A percentile compares a stretch with the other conserved stretches of the same genome.
Conservation (phyloP, 2,113 vertebrate species). For the Gopherus flavomarginatus region DNA sequence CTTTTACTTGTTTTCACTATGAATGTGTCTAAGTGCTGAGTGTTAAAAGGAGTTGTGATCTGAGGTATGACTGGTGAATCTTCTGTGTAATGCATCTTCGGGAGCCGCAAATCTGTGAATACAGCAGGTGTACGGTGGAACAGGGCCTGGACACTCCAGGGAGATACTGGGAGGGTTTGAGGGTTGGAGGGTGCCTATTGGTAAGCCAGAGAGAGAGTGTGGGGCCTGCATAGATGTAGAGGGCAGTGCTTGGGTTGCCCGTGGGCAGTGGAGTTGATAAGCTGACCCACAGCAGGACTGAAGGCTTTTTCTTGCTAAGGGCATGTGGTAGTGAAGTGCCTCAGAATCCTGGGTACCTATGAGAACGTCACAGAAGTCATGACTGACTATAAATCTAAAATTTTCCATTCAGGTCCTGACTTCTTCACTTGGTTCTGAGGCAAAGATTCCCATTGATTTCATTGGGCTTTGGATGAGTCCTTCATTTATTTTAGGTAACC, state of each 20-base stretch:
- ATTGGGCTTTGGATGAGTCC: not conserved
- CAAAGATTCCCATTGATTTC: not conserved
- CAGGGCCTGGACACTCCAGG: not conserved
- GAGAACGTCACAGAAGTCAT: not conserved
- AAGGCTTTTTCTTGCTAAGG: not conserved
- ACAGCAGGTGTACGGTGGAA: not conserved
- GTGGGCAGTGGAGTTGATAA: not conserved
- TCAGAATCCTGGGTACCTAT: not conserved
- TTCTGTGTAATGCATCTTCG: not conserved
- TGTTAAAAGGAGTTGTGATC: not conserved
- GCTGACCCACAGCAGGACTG: not conserved
- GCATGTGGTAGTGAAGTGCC: not conserved
- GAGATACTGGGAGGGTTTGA: not conserved
- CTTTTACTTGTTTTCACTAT: not conserved
- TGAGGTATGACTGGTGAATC: not conserved
- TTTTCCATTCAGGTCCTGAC: accelerated
- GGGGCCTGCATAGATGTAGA: not conserved
- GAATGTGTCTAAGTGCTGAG: not conserved
- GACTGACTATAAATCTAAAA: not conserved
- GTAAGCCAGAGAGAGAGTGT: not conserved
- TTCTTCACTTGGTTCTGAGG: not conserved
- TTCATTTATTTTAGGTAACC: not conserved
- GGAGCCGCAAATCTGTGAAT: not conserved
- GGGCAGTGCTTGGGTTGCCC: not conserved
- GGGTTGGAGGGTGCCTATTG: not conserved